Evolutionary conservation across 2,888 invertebrate genomes (phyloP), one percentile per base, ranked within the genome.

Genomic region (Orgyia antiqua): DNA sequence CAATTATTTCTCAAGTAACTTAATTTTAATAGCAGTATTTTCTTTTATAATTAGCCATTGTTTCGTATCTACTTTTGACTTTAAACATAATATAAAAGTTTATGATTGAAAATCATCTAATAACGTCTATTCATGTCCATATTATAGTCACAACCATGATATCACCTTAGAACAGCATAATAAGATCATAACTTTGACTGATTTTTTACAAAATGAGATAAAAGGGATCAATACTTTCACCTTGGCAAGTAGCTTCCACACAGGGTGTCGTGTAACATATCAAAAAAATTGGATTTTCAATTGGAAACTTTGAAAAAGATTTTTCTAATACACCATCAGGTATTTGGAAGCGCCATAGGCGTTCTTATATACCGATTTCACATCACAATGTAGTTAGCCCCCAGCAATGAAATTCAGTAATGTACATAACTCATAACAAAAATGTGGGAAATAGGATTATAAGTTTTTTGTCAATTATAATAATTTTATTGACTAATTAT

Each of bases 191-290:
- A 58, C 57, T 57, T 61, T 45, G 74, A 73, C 74, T 73, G 74
- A 73, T 51, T 68, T 66, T 59, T 55, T 63, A 67, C 43, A 57
- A 56, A 50, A 58, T 66, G 57, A 54, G 39, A 64, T 60, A 60
- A 57, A 29, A 58, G 74, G 78, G 77, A 76, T 64, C 78, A 78
- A 69, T 58, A 65, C 62, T 4, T 61, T 68, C 67, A 68, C 60
- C 56, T 66, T 56, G 62, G 60, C 62, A 60, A 55, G 53, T 64
- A 68, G 65, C 58, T 67, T 66, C 61, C 68, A 62, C 60, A 76
- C 76, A 78, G 79, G 79, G 80, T 80, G 64, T 68, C 64, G 67
- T 66, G 55, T 67, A 61, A 80, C 80, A 80, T 80, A 80, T 80
- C 80, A 79, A 64, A 58, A 57, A 60, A 55, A 52, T 55, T 47